phyloP scores from a whole-genome alignment of 1,140 invertebrate genomes.

The Metopolophium dirhodum region DNA sequence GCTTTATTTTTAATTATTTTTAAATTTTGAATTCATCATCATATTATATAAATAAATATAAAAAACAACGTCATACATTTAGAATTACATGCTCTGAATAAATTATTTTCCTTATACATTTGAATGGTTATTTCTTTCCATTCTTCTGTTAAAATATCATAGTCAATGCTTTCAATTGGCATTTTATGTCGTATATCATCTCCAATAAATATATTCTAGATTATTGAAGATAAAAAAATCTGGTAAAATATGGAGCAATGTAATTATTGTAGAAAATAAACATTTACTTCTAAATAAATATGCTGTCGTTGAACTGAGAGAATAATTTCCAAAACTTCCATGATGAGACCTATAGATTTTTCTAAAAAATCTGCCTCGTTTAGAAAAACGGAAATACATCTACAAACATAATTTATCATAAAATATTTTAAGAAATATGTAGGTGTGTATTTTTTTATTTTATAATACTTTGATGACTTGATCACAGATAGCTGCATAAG shows the following conservation, averaged over 20 bases:
- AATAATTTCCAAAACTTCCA: slow-evolving; percentile 10
- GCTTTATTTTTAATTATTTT: not conserved
- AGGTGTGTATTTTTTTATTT: not conserved
- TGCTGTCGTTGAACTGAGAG: slow-evolving; percentile 42
- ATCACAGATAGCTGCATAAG: not conserved
- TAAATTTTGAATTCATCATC: not conserved
- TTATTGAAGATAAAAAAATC: not conserved
- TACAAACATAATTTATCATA: not conserved
- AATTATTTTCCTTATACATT: slow-evolving; percentile 62
- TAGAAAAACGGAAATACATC: slow-evolving; percentile 13
- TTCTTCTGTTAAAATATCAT: slow-evolving; percentile 73
- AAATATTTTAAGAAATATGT: not conserved
- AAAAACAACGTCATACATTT: slow-evolving; percentile 30
- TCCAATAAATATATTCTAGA: slow-evolving; percentile 78
- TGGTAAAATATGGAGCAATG: not conserved
- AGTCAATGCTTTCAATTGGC: slow-evolving; percentile 77
- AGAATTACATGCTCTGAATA: slow-evolving; percentile 60
- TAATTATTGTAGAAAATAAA: not conserved
- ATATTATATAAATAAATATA: not conserved
- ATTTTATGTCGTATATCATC: slow-evolving; percentile 86
- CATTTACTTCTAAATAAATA: slow-evolving; percentile 14
- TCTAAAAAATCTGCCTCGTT: slow-evolving; percentile 17
- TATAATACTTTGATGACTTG: slow-evolving; percentile 3
- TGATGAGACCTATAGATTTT: slow-evolving; percentile 12
- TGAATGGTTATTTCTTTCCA: slow-evolving; percentile 75